Evolutionary conservation across 2,888 invertebrate species (phyloP).

Genomic region (Leptura quadrifasciata): DNA sequence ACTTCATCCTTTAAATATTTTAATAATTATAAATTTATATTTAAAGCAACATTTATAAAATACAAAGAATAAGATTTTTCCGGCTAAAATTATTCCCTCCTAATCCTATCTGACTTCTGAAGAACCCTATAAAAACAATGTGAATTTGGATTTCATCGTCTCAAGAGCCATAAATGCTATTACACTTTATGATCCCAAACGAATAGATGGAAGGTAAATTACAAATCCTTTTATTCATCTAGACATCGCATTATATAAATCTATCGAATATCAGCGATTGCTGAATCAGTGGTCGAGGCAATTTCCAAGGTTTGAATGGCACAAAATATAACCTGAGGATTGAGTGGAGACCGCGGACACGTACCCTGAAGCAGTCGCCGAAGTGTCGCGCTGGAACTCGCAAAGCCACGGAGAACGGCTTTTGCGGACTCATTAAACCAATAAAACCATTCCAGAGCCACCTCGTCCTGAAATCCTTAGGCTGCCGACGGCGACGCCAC

Average conservation of each 20-base stretch:
- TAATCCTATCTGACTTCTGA: not conserved
- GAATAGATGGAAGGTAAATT: constrained; percentile 1
- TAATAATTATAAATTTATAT: too few species aligned
- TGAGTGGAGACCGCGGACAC: constrained; percentile 47
- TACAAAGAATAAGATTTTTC: too few species aligned
- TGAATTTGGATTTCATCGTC: not conserved
- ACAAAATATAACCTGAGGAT: constrained; percentile 45
- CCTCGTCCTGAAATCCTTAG: constrained; percentile 59
- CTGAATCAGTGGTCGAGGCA: constrained; percentile 54
- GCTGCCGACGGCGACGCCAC: constrained; percentile 56
- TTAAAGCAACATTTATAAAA: too few species aligned
- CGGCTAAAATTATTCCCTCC: too few species aligned
- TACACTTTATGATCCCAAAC: not conserved
- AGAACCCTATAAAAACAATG: not conserved
- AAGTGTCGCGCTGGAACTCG: constrained; percentile 56
- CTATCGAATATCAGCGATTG: constrained; percentile 43
- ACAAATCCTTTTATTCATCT: constrained; percentile 12
- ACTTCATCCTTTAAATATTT: too few species aligned
- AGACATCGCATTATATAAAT: constrained; percentile 11
- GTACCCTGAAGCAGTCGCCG: constrained; percentile 62
- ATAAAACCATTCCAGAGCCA: constrained; percentile 65
- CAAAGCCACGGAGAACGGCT: constrained; percentile 43
- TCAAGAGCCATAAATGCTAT: not conserved
- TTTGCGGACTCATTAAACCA: constrained; percentile 58
- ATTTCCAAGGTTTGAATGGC: constrained; percentile 44